phyloP scores from a whole-genome alignment of 2,797 vertebrate genomes.

The Scyliorhinus canicula region DNA sequence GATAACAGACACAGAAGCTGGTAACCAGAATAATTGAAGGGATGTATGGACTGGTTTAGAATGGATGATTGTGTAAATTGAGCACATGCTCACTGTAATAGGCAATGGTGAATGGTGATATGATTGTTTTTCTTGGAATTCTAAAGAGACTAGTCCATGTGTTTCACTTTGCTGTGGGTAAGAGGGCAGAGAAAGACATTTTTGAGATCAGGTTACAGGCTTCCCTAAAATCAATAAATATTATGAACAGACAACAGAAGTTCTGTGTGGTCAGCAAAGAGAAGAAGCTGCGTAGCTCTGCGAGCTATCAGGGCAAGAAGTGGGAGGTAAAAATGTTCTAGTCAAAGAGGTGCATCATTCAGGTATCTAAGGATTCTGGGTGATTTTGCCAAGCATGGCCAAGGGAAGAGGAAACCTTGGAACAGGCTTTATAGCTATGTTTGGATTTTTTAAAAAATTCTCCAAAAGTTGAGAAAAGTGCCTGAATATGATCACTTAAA shows the following conservation, averaged over 20 bases:
- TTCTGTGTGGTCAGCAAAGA: no score
- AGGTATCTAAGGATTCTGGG: neutral
- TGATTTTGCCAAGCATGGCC: neutral
- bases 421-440: neutral
- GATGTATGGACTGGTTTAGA: neutral
- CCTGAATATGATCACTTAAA: no score
- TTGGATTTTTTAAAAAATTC: neutral
- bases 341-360: neutral
- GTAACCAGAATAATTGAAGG: neutral
- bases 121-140: neutral
- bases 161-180: no score
- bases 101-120: neutral
- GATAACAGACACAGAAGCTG: neutral
- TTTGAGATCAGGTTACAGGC: no score
- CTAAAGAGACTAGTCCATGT: neutral
- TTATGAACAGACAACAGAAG: no score
- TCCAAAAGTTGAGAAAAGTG: no score
- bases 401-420: neutral
- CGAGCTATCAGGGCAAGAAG: no score
- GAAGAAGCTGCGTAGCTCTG: no score
- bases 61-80: neutral
- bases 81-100: neutral
- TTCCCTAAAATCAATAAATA: no score
- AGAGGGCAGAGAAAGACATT: no score
- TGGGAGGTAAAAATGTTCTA: neutral